Conservation (phyloP, 37 sponge, comb jelly and placozoan genomes). For the Ephydatia muelleri region DNA sequence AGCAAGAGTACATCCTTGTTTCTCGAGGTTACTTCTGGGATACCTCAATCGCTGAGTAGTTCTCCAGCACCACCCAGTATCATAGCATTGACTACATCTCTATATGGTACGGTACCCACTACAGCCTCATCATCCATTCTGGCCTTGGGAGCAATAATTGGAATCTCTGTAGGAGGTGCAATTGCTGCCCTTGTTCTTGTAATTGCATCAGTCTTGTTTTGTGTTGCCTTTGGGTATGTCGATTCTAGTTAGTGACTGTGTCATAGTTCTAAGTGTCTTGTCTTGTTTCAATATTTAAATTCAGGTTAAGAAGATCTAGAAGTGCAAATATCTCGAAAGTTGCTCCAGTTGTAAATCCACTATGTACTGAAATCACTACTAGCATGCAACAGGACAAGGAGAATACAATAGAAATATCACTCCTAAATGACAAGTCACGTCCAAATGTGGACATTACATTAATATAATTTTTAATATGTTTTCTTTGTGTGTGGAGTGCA, state of each 20-base stretch:
- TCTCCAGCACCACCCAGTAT: not conserved
- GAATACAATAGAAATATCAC: not conserved
- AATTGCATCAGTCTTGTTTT: not conserved
- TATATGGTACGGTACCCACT: not conserved
- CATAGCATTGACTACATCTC: not conserved
- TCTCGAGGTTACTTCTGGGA: not conserved
- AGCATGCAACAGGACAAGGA: not conserved
- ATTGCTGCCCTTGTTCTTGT: not conserved
- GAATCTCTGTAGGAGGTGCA: not conserved
- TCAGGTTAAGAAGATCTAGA: not conserved
- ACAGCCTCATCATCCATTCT: not conserved
- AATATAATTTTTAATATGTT: not conserved
- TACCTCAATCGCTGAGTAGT: not conserved
- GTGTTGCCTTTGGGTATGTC: not conserved
- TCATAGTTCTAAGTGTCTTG: not conserved
- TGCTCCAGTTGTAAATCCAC: not conserved
- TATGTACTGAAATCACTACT: not conserved
- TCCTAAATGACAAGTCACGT: not conserved
- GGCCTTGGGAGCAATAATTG: not conserved
- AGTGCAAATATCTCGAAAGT: not conserved
- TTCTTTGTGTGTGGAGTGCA: too few relatives aligned
- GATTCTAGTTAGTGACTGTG: not conserved
- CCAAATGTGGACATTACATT: not conserved
- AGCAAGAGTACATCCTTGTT: not conserved
- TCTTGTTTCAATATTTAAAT: not conserved